Base-by-base conservation (phyloP, 2,797 vertebrate genomes). In the Oophaga sylvatica region DNA sequence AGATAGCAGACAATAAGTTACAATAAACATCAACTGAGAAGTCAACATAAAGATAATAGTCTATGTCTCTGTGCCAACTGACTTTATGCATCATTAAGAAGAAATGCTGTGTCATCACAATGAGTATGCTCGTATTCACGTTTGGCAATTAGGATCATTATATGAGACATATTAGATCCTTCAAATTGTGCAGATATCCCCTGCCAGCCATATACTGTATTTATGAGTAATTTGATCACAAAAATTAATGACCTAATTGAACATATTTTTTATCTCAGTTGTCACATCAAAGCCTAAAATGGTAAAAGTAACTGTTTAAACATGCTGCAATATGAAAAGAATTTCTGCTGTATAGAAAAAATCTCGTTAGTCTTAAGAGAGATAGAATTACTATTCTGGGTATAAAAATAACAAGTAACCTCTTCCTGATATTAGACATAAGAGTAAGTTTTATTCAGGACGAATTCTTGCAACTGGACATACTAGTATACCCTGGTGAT, bases 251-350 rank as follows among this genome's bases (percentile, higher is more conserved):
- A 3, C 16, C 45, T 76, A 76, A 76, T 76, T 76, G 45, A 76
- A 76, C 45, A 76, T 53, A 76, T 76, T 76, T 76, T n/a, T n/a
- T 76, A 76, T 76, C 20, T 76, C 73, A 5, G 3, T 76, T 76
- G 73, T 76, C 41, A 76, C 20, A 76, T 53, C 73, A n/a, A 48
- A 48, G 73, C 20, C 12, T 48, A 45, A 45, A 45, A 73, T 73
- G 70, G 9, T 20, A 73, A 73, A 73, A 19, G 70, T 73, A 71
- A 10, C 17, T 35, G 31, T 6, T 71, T 73, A 45, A 73, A 35
- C 70, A 73, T 31, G 67, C 19, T 75, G 71, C 45, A 41, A 75
- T 22, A 10, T 48, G 35, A 45, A 41, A 45, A 20, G 68, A 7
- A 12, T 26, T 67, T 29, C 2, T 12, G 12, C 9, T 11, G 65